Conservation (phyloP, 2,113 vertebrate genomes). For the Cynopterus brachyotis region DNA sequence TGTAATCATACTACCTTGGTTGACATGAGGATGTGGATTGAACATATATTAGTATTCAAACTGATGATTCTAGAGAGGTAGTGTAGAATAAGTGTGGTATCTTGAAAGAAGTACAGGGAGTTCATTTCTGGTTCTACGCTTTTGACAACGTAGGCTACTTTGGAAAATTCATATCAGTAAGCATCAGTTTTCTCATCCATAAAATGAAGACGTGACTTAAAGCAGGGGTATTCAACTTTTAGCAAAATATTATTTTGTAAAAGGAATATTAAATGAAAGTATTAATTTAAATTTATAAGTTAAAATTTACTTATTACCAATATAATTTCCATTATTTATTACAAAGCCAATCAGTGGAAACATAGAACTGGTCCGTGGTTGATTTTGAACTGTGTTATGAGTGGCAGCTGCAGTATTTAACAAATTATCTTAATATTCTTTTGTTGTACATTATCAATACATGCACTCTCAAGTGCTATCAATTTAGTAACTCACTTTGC, state of each 20-base stretch:
- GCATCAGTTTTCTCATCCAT: not conserved
- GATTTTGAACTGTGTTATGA: not conserved
- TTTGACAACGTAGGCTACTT: not conserved
- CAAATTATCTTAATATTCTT: not conserved
- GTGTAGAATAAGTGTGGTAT: not conserved
- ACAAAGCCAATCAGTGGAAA: not conserved
- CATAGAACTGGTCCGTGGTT: not conserved
- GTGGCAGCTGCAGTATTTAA: not conserved
- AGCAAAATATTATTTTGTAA: not conserved
- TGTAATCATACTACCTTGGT: not conserved
- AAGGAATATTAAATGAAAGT: not conserved
- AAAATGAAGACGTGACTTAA: not conserved
- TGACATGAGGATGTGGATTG: not conserved
- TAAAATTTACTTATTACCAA: not conserved
- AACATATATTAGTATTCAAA: not conserved
- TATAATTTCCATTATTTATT: not conserved
- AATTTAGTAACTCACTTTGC: not conserved
- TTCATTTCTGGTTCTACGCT: not conserved
- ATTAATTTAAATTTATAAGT: not conserved
- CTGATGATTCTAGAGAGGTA: not conserved
- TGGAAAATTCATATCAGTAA: not conserved
- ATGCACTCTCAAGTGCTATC: not conserved
- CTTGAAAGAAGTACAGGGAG: not conserved
- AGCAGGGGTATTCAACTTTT: not conserved
- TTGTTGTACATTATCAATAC: not conserved